Base-by-base conservation (phyloP, 1,140 invertebrate genomes). In the Ceratoteleas bidentatus region DNA sequence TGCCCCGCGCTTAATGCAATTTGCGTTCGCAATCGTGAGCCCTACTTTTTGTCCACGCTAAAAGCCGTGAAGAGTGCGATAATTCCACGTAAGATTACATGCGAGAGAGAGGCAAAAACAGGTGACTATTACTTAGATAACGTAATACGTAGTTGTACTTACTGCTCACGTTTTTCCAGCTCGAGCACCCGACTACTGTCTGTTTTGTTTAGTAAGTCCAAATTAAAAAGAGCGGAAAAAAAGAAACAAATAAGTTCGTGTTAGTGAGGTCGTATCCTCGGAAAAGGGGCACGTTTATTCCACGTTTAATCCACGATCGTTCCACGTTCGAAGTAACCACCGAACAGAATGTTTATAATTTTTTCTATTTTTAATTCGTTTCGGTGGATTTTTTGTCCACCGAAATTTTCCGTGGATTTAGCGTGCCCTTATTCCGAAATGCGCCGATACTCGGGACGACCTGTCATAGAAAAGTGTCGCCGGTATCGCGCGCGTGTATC, bases 111-210 rank as follows among this genome's bases (percentile, higher is more conserved):
- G 34, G 15, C 38, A 36, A 54, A 68, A 75, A 70, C n/a, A 58
- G 50, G 43, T 53, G 58, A 52, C 14, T 65, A 84, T 81, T 74
- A 84, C 53, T 73, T 53, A 65, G 61, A 77, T 81, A 79, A 85
- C 60, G 56, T 74, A 82, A 85, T 81, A 73, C 61, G 70, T 72
- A 84, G 77, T 76, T 84, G 88, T 91, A 95, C 95, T 96, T 95
- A 96, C 95, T 96, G 96, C 92, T 96, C 95, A 87, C 95, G 93
- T 92, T 96, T 95, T 91, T 96, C 95, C 92, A 96, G 91, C 88
- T 95, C 94, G 88, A 91, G 90, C 90, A 95, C 93, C 77, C 95
- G 94, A 90, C 93, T 95, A 94, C 94, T 95, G 92, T 95, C 95
- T 90, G 85, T 88, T 89, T 90, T 88, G 85, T 90, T 90, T 90